Percentiles rank a stretch among this genome's conserved stretches.
These are phyloP conservation scores for Ceraclea dissimilis DNA, from an alignment of 2,888 invertebrate species.

Conservation along the genomic window DNA sequence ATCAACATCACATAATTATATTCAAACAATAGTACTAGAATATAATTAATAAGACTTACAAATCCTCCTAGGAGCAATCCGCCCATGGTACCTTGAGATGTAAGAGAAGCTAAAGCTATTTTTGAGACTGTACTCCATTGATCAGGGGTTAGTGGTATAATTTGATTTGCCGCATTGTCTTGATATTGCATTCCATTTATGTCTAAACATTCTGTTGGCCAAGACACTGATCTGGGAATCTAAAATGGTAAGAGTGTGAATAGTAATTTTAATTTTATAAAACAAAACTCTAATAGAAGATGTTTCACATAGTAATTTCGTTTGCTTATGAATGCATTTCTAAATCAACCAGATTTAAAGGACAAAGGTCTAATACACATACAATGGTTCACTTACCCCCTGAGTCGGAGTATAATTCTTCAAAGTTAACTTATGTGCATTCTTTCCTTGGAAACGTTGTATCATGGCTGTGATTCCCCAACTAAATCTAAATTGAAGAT, in stretches of 20 bases:
- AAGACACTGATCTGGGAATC: constrained; percentile 56
- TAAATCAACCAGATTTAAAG: too few species aligned
- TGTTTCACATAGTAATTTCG: too few species aligned
- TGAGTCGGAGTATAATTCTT: constrained; percentile 1
- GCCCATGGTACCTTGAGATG: constrained; percentile 94
- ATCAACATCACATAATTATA: too few species aligned
- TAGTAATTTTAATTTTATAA: too few species aligned
- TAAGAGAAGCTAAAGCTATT: constrained; percentile 75
- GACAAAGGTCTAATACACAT: too few species aligned
- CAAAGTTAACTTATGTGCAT: neutral
- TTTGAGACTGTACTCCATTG: constrained; percentile 67
- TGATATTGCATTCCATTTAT: constrained; percentile 34
- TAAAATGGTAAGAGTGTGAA: constrained; percentile 31
- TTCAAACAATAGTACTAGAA: too few species aligned
- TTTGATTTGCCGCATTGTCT: constrained; percentile 30
- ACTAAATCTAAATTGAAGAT: constrained; percentile 91
- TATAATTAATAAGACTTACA: constrained; percentile 45
- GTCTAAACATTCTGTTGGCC: constrained; percentile 44
- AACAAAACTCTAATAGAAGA: too few species aligned
- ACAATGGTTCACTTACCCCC: neutral
- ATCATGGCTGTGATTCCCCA: constrained; percentile 89
- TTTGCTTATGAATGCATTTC: too few species aligned
- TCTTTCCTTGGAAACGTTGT: constrained; percentile 67
- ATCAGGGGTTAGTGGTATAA: constrained; percentile 48
- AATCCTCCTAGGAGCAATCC: constrained; percentile 86